Conservation (phyloP, 2,113 vertebrate species). For the Globicephala melas region DNA sequence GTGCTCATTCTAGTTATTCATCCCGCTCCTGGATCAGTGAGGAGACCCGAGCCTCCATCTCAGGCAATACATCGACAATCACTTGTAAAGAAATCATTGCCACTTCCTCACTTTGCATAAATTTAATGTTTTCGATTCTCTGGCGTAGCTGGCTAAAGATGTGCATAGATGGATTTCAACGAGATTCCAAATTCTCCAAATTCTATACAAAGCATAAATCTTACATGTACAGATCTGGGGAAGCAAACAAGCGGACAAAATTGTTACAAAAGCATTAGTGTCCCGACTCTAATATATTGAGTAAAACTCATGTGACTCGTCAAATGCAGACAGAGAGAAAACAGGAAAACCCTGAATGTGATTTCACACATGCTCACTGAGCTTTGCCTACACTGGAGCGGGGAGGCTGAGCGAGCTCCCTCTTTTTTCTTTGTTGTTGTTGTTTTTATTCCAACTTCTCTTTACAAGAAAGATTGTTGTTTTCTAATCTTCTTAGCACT, state of each 20-base stretch:
- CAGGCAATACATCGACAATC: not conserved
- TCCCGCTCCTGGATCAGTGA: not conserved
- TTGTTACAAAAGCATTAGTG: not conserved
- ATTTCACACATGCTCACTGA: not conserved
- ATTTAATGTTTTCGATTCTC: not conserved
- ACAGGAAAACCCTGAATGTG: not conserved
- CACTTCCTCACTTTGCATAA: not conserved
- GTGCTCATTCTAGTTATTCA: not conserved
- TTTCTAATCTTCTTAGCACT: not conserved
- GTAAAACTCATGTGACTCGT: not conserved
- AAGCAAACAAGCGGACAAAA: not conserved
- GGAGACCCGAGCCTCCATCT: not conserved
- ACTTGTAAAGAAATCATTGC: not conserved
- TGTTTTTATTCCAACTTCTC: not conserved
- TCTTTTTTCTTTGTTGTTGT: not conserved
- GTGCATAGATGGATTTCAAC: not conserved
- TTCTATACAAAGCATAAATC: not conserved
- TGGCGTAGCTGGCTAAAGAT: not conserved
- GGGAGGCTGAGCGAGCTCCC: not conserved
- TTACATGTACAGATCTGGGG: not conserved
- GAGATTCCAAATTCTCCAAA: not conserved
- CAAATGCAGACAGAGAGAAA: not conserved
- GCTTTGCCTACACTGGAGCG: accelerated
- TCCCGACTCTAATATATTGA: not conserved
- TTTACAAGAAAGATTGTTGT: not conserved